Evolutionary conservation across 2,113 vertebrate species (phyloP).

Genomic region (Telmatochromis brachygnathus): DNA sequence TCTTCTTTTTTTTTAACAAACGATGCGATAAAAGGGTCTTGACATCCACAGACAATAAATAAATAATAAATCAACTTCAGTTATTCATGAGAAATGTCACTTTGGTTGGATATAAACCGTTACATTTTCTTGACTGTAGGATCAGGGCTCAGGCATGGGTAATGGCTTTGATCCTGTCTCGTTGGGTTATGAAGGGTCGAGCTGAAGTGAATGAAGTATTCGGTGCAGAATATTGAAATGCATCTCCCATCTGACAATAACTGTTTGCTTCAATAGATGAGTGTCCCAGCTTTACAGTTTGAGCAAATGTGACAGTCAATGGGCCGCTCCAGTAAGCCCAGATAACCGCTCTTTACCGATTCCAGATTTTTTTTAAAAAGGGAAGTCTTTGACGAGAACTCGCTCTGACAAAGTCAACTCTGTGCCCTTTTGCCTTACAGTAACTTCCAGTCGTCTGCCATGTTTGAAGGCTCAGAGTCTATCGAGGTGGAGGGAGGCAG

Average conservation of each 20-base stretch:
- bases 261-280: not conserved
- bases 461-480: slow-evolving; percentile 75
- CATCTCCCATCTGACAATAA: not conserved
- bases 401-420: slow-evolving; percentile 32
- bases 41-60: not conserved
- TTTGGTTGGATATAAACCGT: not conserved
- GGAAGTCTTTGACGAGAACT: slow-evolving; percentile 17
- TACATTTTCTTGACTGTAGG: not conserved
- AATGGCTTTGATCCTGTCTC: not conserved
- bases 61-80: not conserved
- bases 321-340: not conserved
- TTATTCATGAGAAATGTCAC: not conserved
- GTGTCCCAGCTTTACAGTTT: not conserved
- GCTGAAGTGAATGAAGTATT: not conserved
- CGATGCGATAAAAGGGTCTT: not conserved
- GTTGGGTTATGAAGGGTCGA: not conserved
- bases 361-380: not conserved
- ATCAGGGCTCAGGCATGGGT: not conserved
- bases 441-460: slow-evolving; percentile 78
- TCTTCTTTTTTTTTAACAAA: not conserved
- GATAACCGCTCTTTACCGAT: not conserved
- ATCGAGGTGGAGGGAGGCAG: slow-evolving; percentile 59
- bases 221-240: not conserved
- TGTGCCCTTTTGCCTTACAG: slow-evolving; percentile 64
- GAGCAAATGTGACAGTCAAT: not conserved